A percentile compares a stretch with the other conserved stretches of the same genome.
These are phyloP conservation scores for Tortricodes alternella DNA, from an alignment of 2,888 invertebrate species.

Conservation along the genomic window DNA sequence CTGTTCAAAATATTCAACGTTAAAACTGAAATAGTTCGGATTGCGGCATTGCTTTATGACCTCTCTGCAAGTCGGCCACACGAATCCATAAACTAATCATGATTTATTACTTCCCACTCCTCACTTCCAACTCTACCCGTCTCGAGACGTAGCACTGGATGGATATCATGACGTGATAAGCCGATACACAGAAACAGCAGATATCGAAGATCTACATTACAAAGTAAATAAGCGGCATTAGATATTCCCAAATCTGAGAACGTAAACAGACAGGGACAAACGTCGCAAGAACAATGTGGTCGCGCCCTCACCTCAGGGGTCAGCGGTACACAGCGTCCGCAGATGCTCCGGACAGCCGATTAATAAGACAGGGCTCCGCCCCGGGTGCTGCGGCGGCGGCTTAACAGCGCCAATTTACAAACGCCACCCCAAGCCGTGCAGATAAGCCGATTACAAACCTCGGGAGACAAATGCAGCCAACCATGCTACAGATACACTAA, in stretches of 20 bases:
- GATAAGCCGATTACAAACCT: constrained; percentile 57
- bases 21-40: neutral
- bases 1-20: neutral
- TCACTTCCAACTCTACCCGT: too few species aligned
- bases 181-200: neutral
- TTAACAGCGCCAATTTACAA: constrained; percentile 65
- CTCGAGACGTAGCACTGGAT: neutral
- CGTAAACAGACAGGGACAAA: constrained; percentile 46
- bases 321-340: constrained; percentile 69
- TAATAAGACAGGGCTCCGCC: constrained; percentile 75
- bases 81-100: constrained; percentile 20
- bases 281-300: constrained; percentile 51
- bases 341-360: constrained; percentile 81
- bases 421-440: constrained; percentile 33
- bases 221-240: neutral
- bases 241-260: neutral
- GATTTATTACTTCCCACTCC: constrained; percentile 22
- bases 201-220: neutral
- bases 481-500: constrained; percentile 44
- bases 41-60: constrained; percentile 7
- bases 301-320: constrained; percentile 57
- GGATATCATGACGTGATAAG: neutral
- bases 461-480: constrained; percentile 53
- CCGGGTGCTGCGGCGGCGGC: constrained; percentile 54
- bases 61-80: constrained; percentile 14